These are phyloP conservation scores for Sakesphorus luctuosus DNA, from an alignment of 2,113 vertebrate species.

Conservation along the genomic window DNA sequence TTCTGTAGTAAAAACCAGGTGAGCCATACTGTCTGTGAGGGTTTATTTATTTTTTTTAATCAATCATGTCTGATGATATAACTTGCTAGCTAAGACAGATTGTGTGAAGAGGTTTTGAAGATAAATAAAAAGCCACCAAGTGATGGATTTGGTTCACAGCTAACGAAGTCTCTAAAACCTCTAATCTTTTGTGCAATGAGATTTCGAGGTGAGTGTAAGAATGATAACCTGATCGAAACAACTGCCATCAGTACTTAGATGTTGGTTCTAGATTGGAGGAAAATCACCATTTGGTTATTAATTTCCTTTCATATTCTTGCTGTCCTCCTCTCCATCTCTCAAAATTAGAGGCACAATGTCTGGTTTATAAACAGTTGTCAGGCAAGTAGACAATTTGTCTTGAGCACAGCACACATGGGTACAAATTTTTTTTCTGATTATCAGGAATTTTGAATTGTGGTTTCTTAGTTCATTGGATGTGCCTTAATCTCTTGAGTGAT, in stretches of 20 bases:
- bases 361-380: not conserved
- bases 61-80: not conserved
- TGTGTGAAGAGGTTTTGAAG: not conserved
- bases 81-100: not conserved
- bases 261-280: not conserved
- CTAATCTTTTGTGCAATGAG: not conserved
- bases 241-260: not conserved
- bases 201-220: not conserved
- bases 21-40: not conserved
- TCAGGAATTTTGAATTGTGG: not conserved
- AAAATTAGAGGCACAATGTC: not conserved
- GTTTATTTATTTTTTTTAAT: not conserved
- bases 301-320: not conserved
- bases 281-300: not conserved
- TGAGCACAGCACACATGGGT: not conserved
- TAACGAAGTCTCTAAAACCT: not conserved
- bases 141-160: not conserved
- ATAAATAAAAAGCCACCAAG: not conserved
- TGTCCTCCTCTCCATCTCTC: not conserved
- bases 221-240: not conserved
- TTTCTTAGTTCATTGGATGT: not conserved
- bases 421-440: not conserved
- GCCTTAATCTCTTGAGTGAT: not conserved
- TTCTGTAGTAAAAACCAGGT: constrained; percentile 71
- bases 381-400: not conserved